These are phyloP conservation scores for Apis mellifera DNA, from an alignment of 1,140 invertebrate species.

Conservation along the genomic window DNA sequence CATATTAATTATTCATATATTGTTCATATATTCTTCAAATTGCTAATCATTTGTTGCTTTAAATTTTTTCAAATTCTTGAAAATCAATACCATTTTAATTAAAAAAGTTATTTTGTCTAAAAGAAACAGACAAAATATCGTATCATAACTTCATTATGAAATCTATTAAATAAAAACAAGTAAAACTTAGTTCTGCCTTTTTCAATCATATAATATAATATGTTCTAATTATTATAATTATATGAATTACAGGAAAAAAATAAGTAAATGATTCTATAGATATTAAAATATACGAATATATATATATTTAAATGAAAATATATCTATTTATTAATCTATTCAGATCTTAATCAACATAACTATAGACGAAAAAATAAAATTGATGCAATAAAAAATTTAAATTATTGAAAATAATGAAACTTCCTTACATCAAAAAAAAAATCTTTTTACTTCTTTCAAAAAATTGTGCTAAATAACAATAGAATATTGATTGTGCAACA, in stretches of 20 bases:
- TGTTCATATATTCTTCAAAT: no score
- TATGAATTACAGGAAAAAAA: conserved; percentile 23
- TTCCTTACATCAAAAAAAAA: conserved; percentile 9
- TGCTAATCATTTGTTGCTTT: conserved; percentile 13
- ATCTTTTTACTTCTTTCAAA: conserved; percentile 18
- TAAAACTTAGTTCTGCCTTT: not conserved
- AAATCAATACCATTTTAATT: not conserved
- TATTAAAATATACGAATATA: not conserved
- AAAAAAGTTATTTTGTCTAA: conserved; percentile 3
- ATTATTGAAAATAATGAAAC: not conserved
- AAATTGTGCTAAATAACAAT: conserved; percentile 25
- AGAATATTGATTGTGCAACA: conserved; percentile 51
- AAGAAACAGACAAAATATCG: conserved; percentile 16
- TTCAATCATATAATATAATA: not conserved
- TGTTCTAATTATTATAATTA: conserved; percentile 2
- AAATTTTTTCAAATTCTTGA: conserved; percentile 21
- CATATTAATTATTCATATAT: no score
- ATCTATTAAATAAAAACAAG: not conserved
- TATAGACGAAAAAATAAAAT: not conserved
- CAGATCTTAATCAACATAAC: not conserved
- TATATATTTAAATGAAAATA: not conserved
- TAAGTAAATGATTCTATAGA: not conserved
- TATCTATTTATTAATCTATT: not conserved
- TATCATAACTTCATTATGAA: not conserved
- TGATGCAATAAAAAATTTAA: not conserved